A percentile compares a stretch with the other conserved stretches of the same genome.
Evolutionary conservation across 1,140 invertebrate species (phyloP).

Genomic region (Ylistrum balloti): DNA sequence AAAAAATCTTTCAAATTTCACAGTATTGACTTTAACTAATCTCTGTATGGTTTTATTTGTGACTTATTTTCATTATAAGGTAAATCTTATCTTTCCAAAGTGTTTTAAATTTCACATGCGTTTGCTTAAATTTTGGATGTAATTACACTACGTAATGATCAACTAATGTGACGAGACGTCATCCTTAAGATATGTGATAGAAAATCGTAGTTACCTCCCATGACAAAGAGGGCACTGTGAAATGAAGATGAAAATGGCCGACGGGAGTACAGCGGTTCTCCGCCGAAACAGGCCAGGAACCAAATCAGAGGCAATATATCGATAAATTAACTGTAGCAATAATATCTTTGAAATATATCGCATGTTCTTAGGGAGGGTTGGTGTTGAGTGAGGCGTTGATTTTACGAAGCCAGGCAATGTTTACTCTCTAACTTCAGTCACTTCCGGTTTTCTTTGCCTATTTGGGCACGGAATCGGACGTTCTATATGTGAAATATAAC

Average conservation of each 20-base stretch:
- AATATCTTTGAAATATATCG: slow-evolving; percentile 40
- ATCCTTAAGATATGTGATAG: not conserved
- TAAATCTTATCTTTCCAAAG: too few relatives aligned
- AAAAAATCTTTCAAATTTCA: too few relatives aligned
- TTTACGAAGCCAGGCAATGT: not conserved
- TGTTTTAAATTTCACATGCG: too few relatives aligned
- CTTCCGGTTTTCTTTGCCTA: not conserved
- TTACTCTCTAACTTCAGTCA: not conserved
- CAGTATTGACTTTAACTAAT: too few relatives aligned
- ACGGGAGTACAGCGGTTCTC: slow-evolving; percentile 71
- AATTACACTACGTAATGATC: too few relatives aligned
- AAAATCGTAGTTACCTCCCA: not conserved
- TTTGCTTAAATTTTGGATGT: too few relatives aligned
- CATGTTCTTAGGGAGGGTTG: not conserved
- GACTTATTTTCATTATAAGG: too few relatives aligned
- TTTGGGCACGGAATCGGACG: too few relatives aligned
- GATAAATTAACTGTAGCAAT: slow-evolving; percentile 39
- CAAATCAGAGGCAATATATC: slow-evolving; percentile 68
- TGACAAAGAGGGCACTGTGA: slow-evolving; percentile 50
- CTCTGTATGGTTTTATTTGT: too few relatives aligned
- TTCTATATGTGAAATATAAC: too few relatives aligned
- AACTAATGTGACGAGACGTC: not conserved
- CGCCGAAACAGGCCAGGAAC: slow-evolving; percentile 78
- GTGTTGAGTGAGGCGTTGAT: slow-evolving; percentile 17
- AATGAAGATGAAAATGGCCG: slow-evolving; percentile 79